Percentiles rank a stretch among this genome's conserved stretches.
phyloP scores from a whole-genome alignment of 2,113 vertebrate genomes.

The Corynorhinus townsendii region DNA sequence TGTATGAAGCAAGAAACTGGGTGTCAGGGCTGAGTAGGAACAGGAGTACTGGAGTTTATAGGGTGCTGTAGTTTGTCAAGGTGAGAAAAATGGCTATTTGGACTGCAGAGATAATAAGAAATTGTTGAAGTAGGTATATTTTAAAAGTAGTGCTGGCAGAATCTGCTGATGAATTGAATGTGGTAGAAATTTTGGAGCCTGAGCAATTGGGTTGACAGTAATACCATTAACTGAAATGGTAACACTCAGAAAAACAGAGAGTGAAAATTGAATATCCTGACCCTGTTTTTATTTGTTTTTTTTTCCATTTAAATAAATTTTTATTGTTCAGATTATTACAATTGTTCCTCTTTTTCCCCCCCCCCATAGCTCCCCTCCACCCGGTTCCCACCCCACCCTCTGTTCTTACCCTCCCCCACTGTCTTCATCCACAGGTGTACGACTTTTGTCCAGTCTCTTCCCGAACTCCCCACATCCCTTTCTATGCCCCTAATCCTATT shows the following conservation, averaged over 20 bases:
- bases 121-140: neutral
- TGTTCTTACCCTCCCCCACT: too few species aligned
- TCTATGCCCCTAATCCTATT: too few species aligned
- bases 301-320: too few species aligned
- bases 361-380: too few species aligned
- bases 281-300: neutral
- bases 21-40: neutral
- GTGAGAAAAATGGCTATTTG: neutral
- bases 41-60: neutral
- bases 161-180: neutral
- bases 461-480: too few species aligned
- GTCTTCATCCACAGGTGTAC: too few species aligned
- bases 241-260: neutral
- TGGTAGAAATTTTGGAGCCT: neutral
- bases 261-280: neutral
- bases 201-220: neutral
- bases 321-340: too few species aligned
- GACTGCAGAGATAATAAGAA: neutral
- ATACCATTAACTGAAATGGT: neutral
- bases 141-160: neutral
- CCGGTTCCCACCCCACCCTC: too few species aligned
- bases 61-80: neutral
- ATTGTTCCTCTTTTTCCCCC: too few species aligned
- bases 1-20: neutral
- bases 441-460: too few species aligned